phyloP scores from a whole-genome alignment of 2,113 vertebrate species.

The Tamias sibiricus region DNA sequence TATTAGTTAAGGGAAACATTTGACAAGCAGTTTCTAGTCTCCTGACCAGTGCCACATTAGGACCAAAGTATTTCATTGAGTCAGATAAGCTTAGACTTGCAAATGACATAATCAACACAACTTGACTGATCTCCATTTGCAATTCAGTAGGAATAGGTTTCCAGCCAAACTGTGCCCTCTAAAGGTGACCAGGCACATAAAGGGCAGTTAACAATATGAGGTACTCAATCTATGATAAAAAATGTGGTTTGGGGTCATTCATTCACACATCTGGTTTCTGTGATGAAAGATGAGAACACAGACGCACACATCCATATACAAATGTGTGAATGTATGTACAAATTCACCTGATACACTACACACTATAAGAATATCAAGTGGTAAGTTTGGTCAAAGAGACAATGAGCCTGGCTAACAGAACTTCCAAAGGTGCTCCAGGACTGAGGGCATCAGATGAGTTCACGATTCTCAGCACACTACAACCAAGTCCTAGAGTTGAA shows the following conservation, averaged over 20 bases:
- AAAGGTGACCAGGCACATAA: conserved; percentile 43
- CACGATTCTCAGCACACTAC: neutral
- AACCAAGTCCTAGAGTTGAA: neutral
- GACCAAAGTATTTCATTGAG: neutral
- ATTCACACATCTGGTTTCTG: neutral
- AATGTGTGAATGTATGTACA: neutral
- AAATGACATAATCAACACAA: conserved; percentile 76
- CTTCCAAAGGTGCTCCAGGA: neutral
- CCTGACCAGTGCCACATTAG: conserved; percentile 66
- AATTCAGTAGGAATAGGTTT: conserved; percentile 64
- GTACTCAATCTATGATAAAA: conserved; percentile 17
- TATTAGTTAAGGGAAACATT: conserved; percentile 69
- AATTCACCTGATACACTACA: neutral
- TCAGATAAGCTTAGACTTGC: conserved; percentile 38
- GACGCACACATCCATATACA: neutral
- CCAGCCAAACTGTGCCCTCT: conserved; percentile 45
- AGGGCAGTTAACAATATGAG: conserved; percentile 10
- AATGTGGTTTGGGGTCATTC: neutral
- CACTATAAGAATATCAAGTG: neutral
- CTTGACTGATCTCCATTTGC: conserved; percentile 59
- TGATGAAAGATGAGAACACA: neutral
- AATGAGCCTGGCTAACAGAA: neutral
- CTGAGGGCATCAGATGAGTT: neutral
- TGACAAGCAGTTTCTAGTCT: conserved; percentile 72
- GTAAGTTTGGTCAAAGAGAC: neutral